Conservation (phyloP, 2,888 invertebrate species). For the Eilema griseolum region DNA sequence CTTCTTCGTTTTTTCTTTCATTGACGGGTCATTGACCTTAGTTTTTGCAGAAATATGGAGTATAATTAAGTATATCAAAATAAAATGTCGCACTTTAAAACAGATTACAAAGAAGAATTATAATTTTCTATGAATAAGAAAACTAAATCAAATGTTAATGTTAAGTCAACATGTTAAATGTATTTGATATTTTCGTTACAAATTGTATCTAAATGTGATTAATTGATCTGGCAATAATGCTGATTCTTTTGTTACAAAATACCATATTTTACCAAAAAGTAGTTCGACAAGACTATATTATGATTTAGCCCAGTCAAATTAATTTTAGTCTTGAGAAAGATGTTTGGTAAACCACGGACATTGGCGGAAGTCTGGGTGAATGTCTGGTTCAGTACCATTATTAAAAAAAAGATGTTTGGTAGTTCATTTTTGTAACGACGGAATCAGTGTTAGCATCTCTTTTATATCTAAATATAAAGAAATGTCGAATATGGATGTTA, state of each 20-base stretch:
- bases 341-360: too few relatives aligned
- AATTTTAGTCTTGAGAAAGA: background rate
- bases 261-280: too few relatives aligned
- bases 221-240: background rate
- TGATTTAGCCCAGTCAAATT: background rate
- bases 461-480: constrained; percentile 14
- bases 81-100: background rate
- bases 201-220: background rate
- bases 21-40: too few relatives aligned
- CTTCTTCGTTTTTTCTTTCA: too few relatives aligned
- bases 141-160: background rate
- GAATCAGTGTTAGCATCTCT: background rate
- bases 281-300: background rate
- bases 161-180: background rate
- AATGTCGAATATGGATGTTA: constrained; percentile 44
- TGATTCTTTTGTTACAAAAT: background rate
- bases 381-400: too few relatives aligned
- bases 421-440: background rate
- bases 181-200: too few relatives aligned
- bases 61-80: too few relatives aligned
- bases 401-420: background rate
- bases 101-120: background rate
- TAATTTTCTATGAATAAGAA: background rate
- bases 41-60: too few relatives aligned
- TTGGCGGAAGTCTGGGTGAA: too few relatives aligned